Evolutionary conservation across 2,797 vertebrate genomes (phyloP), one percentile per base, ranked within the genome.

Genomic region (Pelochelys cantorii): DNA sequence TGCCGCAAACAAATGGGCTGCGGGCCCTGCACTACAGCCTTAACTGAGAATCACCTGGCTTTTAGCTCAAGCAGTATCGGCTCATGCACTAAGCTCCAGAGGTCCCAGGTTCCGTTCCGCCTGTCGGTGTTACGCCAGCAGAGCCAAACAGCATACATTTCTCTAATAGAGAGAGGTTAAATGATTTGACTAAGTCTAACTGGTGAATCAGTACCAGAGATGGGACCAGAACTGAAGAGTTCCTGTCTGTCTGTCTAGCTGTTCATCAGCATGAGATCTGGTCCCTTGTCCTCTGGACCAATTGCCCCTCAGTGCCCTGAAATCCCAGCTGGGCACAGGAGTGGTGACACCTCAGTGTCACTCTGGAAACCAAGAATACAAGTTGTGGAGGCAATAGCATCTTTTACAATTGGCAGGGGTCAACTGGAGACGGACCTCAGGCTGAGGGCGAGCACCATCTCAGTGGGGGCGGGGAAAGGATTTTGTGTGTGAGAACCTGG

Each of bases 361-460:
- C 85, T 96, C 88, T 89, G 87, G 84, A 96, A 97, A 97, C 92
- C 91, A 95, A 96, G 94, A 95, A 92, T 96, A 96, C 95, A 94
- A 93, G 92, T 97, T 95, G 94, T 93, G 94, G 95, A 96, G 92
- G 90, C 62, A 65, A n/a, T 65, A 31, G 15, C 93, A 95, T 96
- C 88, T 94, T 94, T 96, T 95, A 88, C 93, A 97, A 96, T 92
- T 96, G 96, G 90, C 93, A 96, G 83, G 93, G 95, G 92, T 95
- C 89, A 88, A 65, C 86, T 85, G 88, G 94, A 95, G 94, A 85
- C 91, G 90, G 89, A 89, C 97, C 93, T 91, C 86, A 90, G 96
- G 96, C 91, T 94, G 94, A 93, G 87, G 86, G 68, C 91, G 91
- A 95, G 86, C 86, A 84, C 82, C 29, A 83, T 90, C 93, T 93